phyloP scores from a whole-genome alignment of 2,113 vertebrate species.

The Donacobius atricapilla region DNA sequence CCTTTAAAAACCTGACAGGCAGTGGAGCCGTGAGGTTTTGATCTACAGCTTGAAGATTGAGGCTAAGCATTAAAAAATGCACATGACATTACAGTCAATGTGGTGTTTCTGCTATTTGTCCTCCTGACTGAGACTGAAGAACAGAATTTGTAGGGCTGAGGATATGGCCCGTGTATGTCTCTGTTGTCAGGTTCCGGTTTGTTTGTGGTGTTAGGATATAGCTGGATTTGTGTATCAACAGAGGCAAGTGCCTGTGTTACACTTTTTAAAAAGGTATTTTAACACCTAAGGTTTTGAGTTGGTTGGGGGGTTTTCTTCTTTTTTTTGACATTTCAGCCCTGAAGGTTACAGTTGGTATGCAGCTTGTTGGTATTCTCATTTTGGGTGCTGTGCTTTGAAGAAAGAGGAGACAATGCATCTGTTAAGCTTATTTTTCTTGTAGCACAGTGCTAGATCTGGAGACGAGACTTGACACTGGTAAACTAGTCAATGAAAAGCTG shows the following conservation, averaged over 20 bases:
- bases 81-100: background rate
- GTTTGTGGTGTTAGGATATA: background rate
- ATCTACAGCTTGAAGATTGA: background rate
- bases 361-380: background rate
- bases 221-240: background rate
- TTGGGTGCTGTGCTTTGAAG: background rate
- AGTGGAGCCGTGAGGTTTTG: background rate
- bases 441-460: background rate
- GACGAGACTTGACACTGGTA: background rate
- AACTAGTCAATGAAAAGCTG: background rate
- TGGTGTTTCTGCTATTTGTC: background rate
- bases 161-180: accelerated
- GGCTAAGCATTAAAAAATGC: background rate
- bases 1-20: background rate
- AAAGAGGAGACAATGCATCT: background rate
- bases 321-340: background rate
- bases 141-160: background rate
- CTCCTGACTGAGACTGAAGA: background rate
- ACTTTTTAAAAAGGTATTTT: background rate
- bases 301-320: background rate
- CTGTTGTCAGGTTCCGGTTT: background rate
- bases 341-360: background rate
- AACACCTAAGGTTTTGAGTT: background rate
- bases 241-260: background rate
- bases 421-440: background rate